Evolutionary conservation across 1,140 invertebrate genomes (phyloP), one percentile per base, ranked within the genome.

Genomic region (Camponotus vicinus): DNA sequence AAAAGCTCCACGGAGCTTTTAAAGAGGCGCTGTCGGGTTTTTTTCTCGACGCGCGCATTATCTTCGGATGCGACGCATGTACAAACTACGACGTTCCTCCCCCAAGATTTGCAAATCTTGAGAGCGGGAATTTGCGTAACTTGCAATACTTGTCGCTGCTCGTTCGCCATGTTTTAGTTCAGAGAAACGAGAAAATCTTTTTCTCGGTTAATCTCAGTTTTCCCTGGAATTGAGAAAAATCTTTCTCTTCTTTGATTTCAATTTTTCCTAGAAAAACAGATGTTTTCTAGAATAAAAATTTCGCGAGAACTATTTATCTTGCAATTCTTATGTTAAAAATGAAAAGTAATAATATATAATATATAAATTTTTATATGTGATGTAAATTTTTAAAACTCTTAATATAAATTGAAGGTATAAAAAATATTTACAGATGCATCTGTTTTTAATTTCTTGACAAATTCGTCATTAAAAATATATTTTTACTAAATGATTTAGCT

Each of bases 1-100:
- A 82, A 89, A 27, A 88, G 70, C 69, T 34, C 67, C 34, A 66
- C 37, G 76, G 1, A 76, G 83, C 69, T 88, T 88, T 89, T 89
- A 89, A 89, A 89, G 88, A 79, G 73, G 75, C 88, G 71, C 87
- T 88, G 69, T 42, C 61, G 59, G 77, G 55, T 55, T 40, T 21
- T 37, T n/a, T 40, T 13, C n/a, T 27, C 11, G 49, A 80, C 34
- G 34, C 78, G 64, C 61, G 45, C 78, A 11, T 21, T 52, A 45
- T 8, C 69, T 70, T 70, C 37, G 7, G 11, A 66, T 57, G 32
- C 49, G 34, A 67, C 75, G 57, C 57, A 63, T 18, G 11, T 63
- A 42, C 21, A 9, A 77, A 27, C 37, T n/a, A 1, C 59, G 11
- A 45, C 8, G 13, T 15, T 40, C 34, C 42, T 70, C 42, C 40